Evolutionary conservation across 2,113 vertebrate genomes (phyloP), one percentile per base, ranked within the genome.

Genomic region (Prunella fulvescens): DNA sequence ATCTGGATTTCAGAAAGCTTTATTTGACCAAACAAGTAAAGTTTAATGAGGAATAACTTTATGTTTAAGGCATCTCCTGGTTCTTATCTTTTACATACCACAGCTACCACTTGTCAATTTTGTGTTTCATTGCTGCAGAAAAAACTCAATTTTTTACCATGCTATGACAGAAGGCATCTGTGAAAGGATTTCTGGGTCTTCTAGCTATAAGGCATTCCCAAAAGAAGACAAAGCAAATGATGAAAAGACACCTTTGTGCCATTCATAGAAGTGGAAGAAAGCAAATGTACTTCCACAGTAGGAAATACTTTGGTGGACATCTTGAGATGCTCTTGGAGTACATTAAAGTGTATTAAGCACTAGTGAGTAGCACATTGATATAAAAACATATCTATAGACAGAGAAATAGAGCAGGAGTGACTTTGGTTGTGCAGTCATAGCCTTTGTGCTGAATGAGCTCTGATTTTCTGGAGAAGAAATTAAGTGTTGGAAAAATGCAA

Each of bases 151-250:
- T 40, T 86, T 82, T 88, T 57, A 89, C 15, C 22, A 78, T 17
- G 40, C 14, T 65, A 82, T 0, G 2, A 6, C 35, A 91, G 51
- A 91, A 45, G 18, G 31, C 0, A 1, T 62, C 6, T 83, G 37
- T 76, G 45, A n/a, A 77, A 91, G 48, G 48, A 80, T 35, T 91
- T 88, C 67, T 77, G 45, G 37, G 76, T n/a, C 24, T 7, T n/a
- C 25, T 50, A 25, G 20, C 19, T 61, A 57, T 1, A 77, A 10
- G 44, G n/a, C 14, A 45, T 11, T 90, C 15, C 11, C 28, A 50
- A 33, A 71, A 82, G 26, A 79, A 50, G 12, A 66, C 10, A 15
- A 76, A 54, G 40, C 8, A 61, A 94, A 35, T 39, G 50, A 81
- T 28, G 13, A 17, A 67, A 92, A 86, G 54, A 42, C 51, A 90